Base-by-base conservation (phyloP, 2,797 vertebrate species). In the Amazona finschi region DNA sequence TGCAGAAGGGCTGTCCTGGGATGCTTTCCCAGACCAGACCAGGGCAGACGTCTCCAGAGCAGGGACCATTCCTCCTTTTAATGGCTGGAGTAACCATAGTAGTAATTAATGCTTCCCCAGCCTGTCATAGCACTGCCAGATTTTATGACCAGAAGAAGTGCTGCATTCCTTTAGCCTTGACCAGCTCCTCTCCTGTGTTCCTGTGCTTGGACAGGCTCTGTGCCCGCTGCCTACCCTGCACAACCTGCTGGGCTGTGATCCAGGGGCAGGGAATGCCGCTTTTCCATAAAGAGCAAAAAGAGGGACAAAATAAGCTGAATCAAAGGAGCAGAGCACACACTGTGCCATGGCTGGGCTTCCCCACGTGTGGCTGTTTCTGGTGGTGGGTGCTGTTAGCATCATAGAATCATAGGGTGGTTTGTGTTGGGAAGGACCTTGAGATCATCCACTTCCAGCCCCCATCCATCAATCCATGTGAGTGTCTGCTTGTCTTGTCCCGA, bases 21-120 rank as follows among this genome's bases (percentile, higher is more conserved):
- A 95, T 85, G 61, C 65, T 94, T 96, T 96, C 78, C 92, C 93
- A 87, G 85, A 77, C 17, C 75, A 87, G 75, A 65, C 15, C 75
- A 69, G 33, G 46, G 49, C 81, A 87, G 46, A 52, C 20, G 20
- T 91, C 89, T 96, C 87, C 61, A 72, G 73, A 90, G 90, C 58
- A 66, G 81, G 61, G 69, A 25, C 66, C 88, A 83, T 92, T 93
- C 62, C 92, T 91, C 65, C 82, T 87, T 74, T 80, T 87, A 92
- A 93, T 44, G 53, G 75, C 53, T 41, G 13, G 72, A 93, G 43
- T 47, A 92, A 80, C 85, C 89, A 65, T 92, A 85, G 74, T 12
- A 36, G 75, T 57, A 85, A 94, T 76, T 62, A 95, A 95, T 83
- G 58, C 58, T 84, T 90, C 92, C 87, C 89, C 70, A 89, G 82